Conservation (phyloP, 2,888 invertebrate species). For the Campoplex nolae region DNA sequence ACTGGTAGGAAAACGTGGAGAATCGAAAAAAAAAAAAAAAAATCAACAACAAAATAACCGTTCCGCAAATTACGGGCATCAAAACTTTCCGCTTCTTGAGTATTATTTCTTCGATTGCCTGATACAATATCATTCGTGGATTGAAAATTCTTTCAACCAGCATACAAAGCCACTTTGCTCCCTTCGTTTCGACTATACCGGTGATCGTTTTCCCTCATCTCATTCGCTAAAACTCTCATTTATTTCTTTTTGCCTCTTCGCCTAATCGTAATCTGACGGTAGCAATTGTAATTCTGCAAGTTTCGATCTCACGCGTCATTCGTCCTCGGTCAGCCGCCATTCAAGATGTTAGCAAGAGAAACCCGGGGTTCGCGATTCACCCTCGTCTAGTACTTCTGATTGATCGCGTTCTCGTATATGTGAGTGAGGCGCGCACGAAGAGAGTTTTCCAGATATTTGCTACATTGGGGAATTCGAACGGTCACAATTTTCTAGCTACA, state of each 20-base stretch:
- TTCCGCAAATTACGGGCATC: not conserved
- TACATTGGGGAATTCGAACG: slow-evolving; percentile 61
- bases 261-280: not conserved
- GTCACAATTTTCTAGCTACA: slow-evolving; percentile 68
- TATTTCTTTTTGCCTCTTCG: not conserved
- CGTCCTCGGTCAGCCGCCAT: slow-evolving; percentile 59
- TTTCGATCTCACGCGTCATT: slow-evolving; percentile 72
- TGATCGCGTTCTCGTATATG: slow-evolving; percentile 48
- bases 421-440: not conserved
- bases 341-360: slow-evolving; percentile 25
- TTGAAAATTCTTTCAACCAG: not conserved
- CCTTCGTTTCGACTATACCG: not conserved
- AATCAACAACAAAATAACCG: not conserved
- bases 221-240: not conserved
- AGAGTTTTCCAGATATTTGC: slow-evolving; percentile 33
- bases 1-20: slow-evolving; percentile 11
- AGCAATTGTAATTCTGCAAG: slow-evolving; percentile 11
- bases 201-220: not conserved
- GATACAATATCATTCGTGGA: not conserved
- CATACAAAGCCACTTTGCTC: not conserved
- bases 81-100: not conserved
- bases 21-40: not conserved
- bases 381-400: slow-evolving; percentile 61
- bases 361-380: slow-evolving; percentile 33
- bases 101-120: not conserved